Evolutionary conservation across 1,140 invertebrate species (phyloP).

Genomic region (Hylaeus anthracinus): DNA sequence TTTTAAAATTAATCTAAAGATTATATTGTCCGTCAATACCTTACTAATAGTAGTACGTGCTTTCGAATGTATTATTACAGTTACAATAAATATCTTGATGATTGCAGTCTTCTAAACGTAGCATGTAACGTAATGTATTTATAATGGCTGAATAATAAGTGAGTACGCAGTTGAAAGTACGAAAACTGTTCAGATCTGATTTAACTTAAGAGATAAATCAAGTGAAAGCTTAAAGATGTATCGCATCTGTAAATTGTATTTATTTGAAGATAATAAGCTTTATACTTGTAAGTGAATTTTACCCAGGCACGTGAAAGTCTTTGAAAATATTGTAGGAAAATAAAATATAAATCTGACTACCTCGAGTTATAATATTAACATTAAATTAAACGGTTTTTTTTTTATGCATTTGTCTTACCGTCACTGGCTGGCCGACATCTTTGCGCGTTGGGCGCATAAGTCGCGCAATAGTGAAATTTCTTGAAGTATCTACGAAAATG

Average conservation of each 20-base stretch:
- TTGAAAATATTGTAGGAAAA: no score
- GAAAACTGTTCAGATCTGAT: no score
- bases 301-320: not conserved
- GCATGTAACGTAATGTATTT: not conserved
- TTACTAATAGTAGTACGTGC: not conserved
- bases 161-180: not conserved
- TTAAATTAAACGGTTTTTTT: not conserved
- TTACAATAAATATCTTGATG: not conserved
- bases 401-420: constrained; percentile 77
- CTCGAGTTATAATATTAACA: not conserved
- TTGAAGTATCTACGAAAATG: constrained; percentile 84
- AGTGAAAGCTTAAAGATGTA: not conserved
- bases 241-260: not conserved
- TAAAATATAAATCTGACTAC: not conserved
- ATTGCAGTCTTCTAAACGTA: not conserved
- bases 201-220: not conserved
- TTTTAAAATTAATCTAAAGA: not conserved
- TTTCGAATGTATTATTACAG: not conserved
- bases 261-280: constrained; percentile 6
- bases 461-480: constrained; percentile 86
- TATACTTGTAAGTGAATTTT: not conserved
- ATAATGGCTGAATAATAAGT: not conserved
- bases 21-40: not conserved
- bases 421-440: constrained; percentile 86
- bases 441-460: constrained; percentile 83